Evolutionary conservation across 2,888 invertebrate species (phyloP), one percentile per base, ranked within the genome.

Genomic region (Acanthococcus lagerstroemiae): DNA sequence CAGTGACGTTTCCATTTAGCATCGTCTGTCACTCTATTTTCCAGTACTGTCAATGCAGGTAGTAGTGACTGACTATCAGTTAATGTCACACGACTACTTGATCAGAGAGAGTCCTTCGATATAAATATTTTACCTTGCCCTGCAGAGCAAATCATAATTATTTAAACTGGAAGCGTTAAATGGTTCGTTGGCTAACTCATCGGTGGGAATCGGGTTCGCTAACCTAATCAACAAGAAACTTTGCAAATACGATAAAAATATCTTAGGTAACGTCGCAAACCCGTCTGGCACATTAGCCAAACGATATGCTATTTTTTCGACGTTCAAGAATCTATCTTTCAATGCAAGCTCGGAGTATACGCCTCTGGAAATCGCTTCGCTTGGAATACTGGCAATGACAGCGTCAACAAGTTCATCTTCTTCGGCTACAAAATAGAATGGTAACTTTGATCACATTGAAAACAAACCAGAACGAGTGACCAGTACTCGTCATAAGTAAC

Each of bases 291-390:
- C 83, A 70, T 95, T 76, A 0, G 95, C 94, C 61, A 96, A 84
- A 70, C 86, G 84, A 67, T 86, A 81, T 3, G 94, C 93, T 9
- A 90, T 82, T 67, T 83, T 80, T 74, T 90, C 89, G 71, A 93
- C 84, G 81, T 84, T 84, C 7, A 90, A 77, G 76, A 96, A 97
- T 69, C 90, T 82, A 70, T 91, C 89, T 67, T 88, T 82, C 27
- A 97, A 79, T 5, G 88, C 85, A 72, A 88, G 87, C 76, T 95
- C 94, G 0, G 94, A 90, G 75, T 84, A 90, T 19, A 96, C 89
- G 5, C 96, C 96, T 58, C 88, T 81, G 24, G 84, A 81, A 15
- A 84, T 78, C 0, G 90, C 90, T 70, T 87, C 86, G 22, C 80
- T 76, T 0, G 95, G 90, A 71, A 97, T 86, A 58, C 87, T 84